phyloP scores from a whole-genome alignment of 2,888 invertebrate species.

The Latrodectus hesperus region DNA sequence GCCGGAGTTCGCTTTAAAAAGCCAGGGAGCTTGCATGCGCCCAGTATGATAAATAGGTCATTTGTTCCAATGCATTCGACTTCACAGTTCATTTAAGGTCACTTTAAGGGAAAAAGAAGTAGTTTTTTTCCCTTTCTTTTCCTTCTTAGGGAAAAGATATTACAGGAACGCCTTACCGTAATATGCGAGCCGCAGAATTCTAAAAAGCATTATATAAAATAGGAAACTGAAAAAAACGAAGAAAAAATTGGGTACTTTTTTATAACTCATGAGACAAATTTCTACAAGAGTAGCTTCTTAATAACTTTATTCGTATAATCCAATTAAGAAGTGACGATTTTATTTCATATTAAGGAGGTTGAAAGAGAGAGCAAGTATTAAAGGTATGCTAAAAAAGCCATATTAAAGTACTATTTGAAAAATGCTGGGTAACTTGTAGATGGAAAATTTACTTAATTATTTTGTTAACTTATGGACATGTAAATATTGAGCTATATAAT shows the following conservation, averaged over 20 bases:
- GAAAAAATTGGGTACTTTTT: slow-evolving; percentile 3
- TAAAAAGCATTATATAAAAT: slow-evolving; percentile 14
- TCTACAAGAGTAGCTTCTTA: slow-evolving; percentile 26
- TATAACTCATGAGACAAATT: slow-evolving; percentile 1
- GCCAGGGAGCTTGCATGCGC: background rate
- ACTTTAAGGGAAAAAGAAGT: slow-evolving; percentile 29
- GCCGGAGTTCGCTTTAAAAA: slow-evolving; percentile 14
- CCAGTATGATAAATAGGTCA: slow-evolving; percentile 55
- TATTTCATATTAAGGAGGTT: slow-evolving; percentile 34
- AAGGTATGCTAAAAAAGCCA: slow-evolving; percentile 21
- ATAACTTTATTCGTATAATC: slow-evolving; percentile 61
- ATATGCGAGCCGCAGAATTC: background rate
- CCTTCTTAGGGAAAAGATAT: slow-evolving; percentile 25
- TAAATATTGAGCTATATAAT: too few species aligned
- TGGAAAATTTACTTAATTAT: slow-evolving; percentile 19
- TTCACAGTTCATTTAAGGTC: slow-evolving; percentile 67
- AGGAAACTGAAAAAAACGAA: background rate
- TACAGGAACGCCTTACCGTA: slow-evolving; percentile 5
- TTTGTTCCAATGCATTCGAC: slow-evolving; percentile 58
- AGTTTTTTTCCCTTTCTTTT: slow-evolving; percentile 2
- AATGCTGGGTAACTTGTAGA: slow-evolving; percentile 19
- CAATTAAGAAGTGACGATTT: slow-evolving; percentile 59
- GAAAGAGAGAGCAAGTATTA: slow-evolving; percentile 25
- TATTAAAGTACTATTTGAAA: slow-evolving; percentile 46
- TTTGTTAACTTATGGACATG: slow-evolving; percentile 16